A percentile compares a stretch with the other conserved stretches of the same genome.
Conservation (phyloP, 2,797 vertebrate genomes). For the Heliangelus exortis region DNA sequence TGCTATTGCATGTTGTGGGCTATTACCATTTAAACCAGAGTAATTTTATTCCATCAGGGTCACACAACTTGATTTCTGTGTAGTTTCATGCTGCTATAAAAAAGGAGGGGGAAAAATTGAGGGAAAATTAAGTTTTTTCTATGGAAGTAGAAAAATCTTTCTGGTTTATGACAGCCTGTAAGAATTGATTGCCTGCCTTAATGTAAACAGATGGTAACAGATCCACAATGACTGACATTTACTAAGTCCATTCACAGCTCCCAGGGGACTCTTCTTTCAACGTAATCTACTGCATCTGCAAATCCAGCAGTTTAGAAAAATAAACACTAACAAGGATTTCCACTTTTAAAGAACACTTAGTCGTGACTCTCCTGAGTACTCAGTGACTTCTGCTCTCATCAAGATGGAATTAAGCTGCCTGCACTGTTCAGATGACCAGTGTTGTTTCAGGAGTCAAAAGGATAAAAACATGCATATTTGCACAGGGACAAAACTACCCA, state of each 20-base stretch:
- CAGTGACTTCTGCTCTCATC: neutral
- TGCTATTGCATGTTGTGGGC: neutral
- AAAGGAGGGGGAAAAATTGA: neutral
- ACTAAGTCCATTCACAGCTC: neutral
- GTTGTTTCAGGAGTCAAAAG: neutral
- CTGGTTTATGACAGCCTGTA: neutral
- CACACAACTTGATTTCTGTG: neutral
- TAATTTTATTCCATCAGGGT: neutral
- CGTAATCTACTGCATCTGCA: neutral
- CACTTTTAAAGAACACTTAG: neutral
- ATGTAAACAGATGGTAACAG: conserved; percentile 8
- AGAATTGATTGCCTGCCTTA: neutral
- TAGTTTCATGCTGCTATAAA: neutral
- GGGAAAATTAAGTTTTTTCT: neutral
- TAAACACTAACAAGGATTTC: neutral
- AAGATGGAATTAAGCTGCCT: neutral
- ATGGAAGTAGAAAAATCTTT: neutral
- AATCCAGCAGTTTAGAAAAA: neutral
- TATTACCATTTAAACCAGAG: neutral
- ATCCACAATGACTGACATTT: neutral
- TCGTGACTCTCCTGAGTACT: neutral
- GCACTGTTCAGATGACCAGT: neutral
- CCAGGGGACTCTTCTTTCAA: neutral
- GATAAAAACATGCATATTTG: rapidly evolving
- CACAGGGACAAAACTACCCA: neutral